Base-by-base conservation (phyloP, 1,140 invertebrate genomes). In the Drosophila sp. region DNA sequence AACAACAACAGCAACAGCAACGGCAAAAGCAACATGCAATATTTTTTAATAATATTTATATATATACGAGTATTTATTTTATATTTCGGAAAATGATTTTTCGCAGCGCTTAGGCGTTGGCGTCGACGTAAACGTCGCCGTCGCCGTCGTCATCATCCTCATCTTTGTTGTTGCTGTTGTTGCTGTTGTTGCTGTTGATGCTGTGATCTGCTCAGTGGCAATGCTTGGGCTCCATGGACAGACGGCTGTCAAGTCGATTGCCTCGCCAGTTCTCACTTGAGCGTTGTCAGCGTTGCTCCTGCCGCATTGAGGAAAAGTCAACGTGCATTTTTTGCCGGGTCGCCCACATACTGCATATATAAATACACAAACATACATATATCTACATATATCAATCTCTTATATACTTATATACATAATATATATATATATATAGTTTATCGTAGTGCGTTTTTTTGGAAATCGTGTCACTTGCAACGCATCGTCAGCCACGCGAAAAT, bases 391-490 rank as follows among this genome's bases (percentile, higher is more conserved):
- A 45, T 7, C 29, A 6, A 57, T 14, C 36, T 27, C 4, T 48
- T 71, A 72, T 53, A 50, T 50, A 63, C 71, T 25, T 16, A 54
- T 53, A 51, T 27, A 57, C 62, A 40, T 62, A 14, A n/a, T n/a
- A 46, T 51, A 51, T 27, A 57, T 66, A 40, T 62, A 14, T 54
- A 14, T 58, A 34, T 7, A 77, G 61, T 74, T 43, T 75, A 81
- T 65, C 65, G 61, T 50, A 80, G 56, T 79, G 80, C 80, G 87
- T 63, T 76, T 78, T 83, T 87, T 71, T 87, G 82, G 82, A 87
- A 82, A 87, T 89, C 75, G 82, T 87, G 82, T 87, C 82, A 81
- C 82, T 72, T 78, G 82, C 82, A 72, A 51, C 65, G 78, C 63
- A 75, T 62, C 36, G 43, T 34, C 25, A 57, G 57, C 25, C 61